Evolutionary conservation across 1,140 invertebrate genomes (phyloP).

Genomic region (Ditylenchus dipsaci): DNA sequence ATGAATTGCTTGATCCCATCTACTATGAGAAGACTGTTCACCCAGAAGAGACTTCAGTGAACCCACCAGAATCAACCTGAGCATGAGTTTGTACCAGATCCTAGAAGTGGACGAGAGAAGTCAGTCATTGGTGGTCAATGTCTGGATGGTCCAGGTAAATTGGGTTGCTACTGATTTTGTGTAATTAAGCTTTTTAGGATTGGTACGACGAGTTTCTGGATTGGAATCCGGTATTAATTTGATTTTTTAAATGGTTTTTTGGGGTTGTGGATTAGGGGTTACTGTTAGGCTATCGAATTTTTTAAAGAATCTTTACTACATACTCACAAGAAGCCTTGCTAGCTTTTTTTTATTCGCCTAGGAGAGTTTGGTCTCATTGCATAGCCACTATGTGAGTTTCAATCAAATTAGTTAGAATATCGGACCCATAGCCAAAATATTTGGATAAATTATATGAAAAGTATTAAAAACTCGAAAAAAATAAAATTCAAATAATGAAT

Average conservation of each 20-base stretch:
- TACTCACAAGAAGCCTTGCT: too few species aligned
- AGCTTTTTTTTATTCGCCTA: too few species aligned
- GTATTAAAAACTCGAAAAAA: too few species aligned
- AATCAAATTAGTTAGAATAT: too few species aligned
- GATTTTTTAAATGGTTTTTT: not conserved
- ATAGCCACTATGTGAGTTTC: too few species aligned
- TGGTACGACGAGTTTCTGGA: conserved; percentile 55
- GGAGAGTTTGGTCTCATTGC: too few species aligned
- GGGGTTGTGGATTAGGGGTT: too few species aligned
- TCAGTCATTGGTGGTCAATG: conserved; percentile 50
- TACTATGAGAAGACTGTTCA: conserved; percentile 55
- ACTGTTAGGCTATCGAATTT: too few species aligned
- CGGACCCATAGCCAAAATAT: too few species aligned
- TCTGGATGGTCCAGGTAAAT: conserved; percentile 50
- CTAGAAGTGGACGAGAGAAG: conserved; percentile 52
- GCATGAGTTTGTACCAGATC: conserved; percentile 54
- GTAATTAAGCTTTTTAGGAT: conserved; percentile 33
- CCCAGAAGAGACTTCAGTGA: conserved; percentile 35
- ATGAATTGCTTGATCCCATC: conserved; percentile 48
- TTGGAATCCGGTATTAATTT: conserved; percentile 15
- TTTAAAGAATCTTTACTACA: too few species aligned
- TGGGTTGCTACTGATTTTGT: not conserved
- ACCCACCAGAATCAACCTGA: conserved; percentile 50
- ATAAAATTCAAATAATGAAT: too few species aligned
- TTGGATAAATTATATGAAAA: too few species aligned